Evolutionary conservation across 1,140 invertebrate species (phyloP), one percentile per base, ranked within the genome.

Genomic region (Cyclargus thomasi): DNA sequence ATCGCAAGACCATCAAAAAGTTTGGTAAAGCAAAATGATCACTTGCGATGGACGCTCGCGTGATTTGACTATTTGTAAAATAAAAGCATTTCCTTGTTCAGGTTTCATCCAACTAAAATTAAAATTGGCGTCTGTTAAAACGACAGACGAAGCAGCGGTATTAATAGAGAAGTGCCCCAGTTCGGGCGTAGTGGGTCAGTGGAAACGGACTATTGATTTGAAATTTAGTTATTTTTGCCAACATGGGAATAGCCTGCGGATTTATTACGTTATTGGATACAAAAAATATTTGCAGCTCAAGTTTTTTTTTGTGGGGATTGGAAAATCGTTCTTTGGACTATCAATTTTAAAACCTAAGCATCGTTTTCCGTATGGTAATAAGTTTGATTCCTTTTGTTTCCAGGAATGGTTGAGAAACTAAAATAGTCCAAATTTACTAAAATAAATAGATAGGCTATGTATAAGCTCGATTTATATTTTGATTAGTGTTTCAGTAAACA

Each of bases 181-280:
- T 83, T 86, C 75, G 76, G 75, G 67, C 79, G 71, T 73, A 80
- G 59, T 80, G 72, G 82, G 81, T 83, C 82, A 86, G 68, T 77
- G 64, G 73, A 79, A 67, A 74, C 76, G 79, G 76, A 83, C 78
- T 87, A 87, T 87, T 84, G 85, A 87, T 87, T 84, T 70, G 77
- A 76, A 73, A 78, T 76, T 79, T 69, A 75, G 83, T 79, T 87
- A 85, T 84, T 82, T 87, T 85, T 83, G 82, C 83, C 79, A 77
- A 79, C 74, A 73, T 67, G 64, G 70, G 70, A 59, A 59, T 70
- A 2, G 55, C 17, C 55, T 20, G 53, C 18, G 17, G 20, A 59
- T 59, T 59, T 59, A 21, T 59, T 59, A 17, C 39, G 39, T 11
- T 29, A 29, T 29, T 29, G 29, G 29, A 29, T 29, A 29, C 29